Conservation (phyloP, 2,888 invertebrate genomes). For the Geotrupes spiniger region DNA sequence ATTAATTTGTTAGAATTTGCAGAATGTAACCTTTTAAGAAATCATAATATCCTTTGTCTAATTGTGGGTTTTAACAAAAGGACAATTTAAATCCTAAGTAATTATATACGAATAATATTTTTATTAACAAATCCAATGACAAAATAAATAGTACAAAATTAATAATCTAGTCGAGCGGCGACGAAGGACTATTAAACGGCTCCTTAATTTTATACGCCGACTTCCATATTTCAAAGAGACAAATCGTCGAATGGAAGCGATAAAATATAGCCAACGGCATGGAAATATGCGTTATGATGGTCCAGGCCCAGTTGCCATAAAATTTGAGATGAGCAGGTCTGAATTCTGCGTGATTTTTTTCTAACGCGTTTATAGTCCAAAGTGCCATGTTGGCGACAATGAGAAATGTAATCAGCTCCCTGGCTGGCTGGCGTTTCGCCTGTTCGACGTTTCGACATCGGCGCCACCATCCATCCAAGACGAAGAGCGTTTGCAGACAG, state of each 20-base stretch:
- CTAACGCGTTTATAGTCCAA: slow-evolving; percentile 83
- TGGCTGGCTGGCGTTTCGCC: slow-evolving; percentile 73
- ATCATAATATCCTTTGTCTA: too few relatives aligned
- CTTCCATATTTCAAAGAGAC: slow-evolving; percentile 91
- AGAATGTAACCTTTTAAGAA: too few relatives aligned
- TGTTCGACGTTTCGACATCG: slow-evolving; percentile 70
- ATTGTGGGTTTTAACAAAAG: too few relatives aligned
- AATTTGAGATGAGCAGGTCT: slow-evolving; percentile 78
- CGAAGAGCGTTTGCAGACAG: slow-evolving; percentile 74
- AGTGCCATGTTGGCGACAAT: slow-evolving; percentile 77
- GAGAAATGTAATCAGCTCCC: slow-evolving; percentile 82
- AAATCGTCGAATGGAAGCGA: slow-evolving; percentile 88
- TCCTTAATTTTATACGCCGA: slow-evolving; percentile 75
- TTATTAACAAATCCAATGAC: background rate
- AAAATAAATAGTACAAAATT: slow-evolving; percentile 1
- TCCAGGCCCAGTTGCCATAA: slow-evolving; percentile 88
- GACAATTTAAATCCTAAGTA: too few relatives aligned
- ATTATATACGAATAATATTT: background rate
- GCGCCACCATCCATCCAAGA: slow-evolving; percentile 72
- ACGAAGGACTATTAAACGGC: too few relatives aligned
- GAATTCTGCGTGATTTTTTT: slow-evolving; percentile 79
- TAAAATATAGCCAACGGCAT: slow-evolving; percentile 89
- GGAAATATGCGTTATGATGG: slow-evolving; percentile 84
- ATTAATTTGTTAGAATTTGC: too few relatives aligned
- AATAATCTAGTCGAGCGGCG: too few relatives aligned